These are phyloP conservation scores for Xestia sexstrigata DNA, from an alignment of 2,888 invertebrate species.

Conservation along the genomic window DNA sequence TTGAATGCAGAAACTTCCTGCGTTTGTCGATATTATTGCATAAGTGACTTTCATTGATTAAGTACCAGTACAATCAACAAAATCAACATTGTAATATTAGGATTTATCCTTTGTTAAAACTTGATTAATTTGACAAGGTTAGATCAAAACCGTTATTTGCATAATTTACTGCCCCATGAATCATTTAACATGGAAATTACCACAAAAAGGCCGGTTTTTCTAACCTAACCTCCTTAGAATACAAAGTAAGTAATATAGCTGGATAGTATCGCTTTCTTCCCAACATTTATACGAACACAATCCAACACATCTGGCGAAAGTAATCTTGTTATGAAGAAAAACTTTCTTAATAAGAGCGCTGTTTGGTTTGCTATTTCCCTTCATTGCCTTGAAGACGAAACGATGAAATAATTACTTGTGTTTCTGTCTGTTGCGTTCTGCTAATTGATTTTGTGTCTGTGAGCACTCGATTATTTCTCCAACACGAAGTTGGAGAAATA, in stretches of 20 bases:
- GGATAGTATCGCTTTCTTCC: constrained; percentile 64
- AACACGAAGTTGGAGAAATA: constrained; percentile 24
- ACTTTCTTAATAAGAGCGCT: constrained; percentile 89
- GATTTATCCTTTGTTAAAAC: not conserved
- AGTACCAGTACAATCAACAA: not conserved
- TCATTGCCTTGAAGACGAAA: constrained; percentile 73
- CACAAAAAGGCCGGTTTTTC: constrained; percentile 17
- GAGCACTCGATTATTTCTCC: too few species aligned
- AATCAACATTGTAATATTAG: not conserved
- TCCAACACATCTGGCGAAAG: constrained; percentile 88
- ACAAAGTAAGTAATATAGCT: constrained; percentile 56
- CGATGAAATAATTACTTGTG: constrained; percentile 77
- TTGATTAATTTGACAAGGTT: not conserved
- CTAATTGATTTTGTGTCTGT: constrained; percentile 51
- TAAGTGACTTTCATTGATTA: not conserved
- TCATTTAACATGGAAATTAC: not conserved
- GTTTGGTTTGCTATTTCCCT: constrained; percentile 82
- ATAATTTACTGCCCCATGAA: too few species aligned
- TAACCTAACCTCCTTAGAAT: constrained; percentile 17
- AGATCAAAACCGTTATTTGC: too few species aligned
- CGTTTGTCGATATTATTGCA: not conserved
- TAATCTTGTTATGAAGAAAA: constrained; percentile 90
- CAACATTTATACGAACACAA: constrained; percentile 81
- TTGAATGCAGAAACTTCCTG: not conserved
- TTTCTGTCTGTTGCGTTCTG: constrained; percentile 38